Base-by-base conservation (phyloP, 2,113 vertebrate genomes). In the Rhinogobius similis region DNA sequence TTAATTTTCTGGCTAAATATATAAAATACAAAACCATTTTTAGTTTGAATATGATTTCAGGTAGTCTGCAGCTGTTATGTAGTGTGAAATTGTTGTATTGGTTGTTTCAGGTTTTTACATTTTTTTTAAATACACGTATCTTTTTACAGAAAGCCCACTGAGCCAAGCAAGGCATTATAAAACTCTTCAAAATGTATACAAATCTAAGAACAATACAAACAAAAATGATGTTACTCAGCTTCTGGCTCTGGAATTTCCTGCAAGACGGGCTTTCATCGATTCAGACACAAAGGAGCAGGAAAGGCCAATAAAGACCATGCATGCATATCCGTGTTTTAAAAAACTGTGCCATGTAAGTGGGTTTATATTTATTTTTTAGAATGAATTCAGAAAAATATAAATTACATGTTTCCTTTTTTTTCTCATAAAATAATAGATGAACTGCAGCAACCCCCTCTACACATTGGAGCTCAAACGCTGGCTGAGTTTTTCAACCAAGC, bases 281-380 rank as follows among this genome's bases (percentile, higher is more conserved):
- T 64, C 66, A 4, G 68, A 76, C 48, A 12, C 16, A 59, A 78
- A 68, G 5, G 70, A 86, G 32, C 78, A 82, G 70, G 81, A 83
- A 66, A 81, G 75, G 27, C 65, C 75, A n/a, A 52, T 63, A 44
- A 76, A 78, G 4, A 83, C 83, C 64, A 48, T 79, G 39, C 18
- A 82, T 53, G 79, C 72, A 7, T 82, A 76, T 43, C 76, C 79
- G 20, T 74, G 73, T 71, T 82, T 84, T 62, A 69, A 44, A 78
- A 65, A 82, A 70, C 21, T 76, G 16, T 29, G 76, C 73, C 68
- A 82, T 84, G 77, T 78, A 76, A 71, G 69, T 52, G 69, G 52
- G 4, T 23, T 76, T 26, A 61, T 46, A 58, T 36, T 26, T 53
- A 44, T 56, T 68, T 46, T 41, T 41, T 41, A 9, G 10, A 11